These are phyloP conservation scores for Cyanistes caeruleus DNA, from an alignment of 2,113 vertebrate species.

Conservation along the genomic window DNA sequence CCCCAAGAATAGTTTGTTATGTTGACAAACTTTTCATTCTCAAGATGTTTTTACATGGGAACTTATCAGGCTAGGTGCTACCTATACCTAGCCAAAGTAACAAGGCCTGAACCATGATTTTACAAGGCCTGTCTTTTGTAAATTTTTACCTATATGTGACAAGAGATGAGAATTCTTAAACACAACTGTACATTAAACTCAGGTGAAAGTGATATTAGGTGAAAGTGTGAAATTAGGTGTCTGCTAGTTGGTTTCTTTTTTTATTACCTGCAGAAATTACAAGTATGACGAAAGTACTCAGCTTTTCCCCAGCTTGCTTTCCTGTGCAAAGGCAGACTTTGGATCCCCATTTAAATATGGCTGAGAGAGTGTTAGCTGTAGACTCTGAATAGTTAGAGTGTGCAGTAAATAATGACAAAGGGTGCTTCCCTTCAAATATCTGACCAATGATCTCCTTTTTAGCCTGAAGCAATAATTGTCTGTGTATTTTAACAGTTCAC, in stretches of 20 bases:
- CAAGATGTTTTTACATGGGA: too few relatives aligned
- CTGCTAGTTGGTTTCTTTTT: not conserved
- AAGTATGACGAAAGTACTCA: not conserved
- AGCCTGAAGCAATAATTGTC: conserved; percentile 29
- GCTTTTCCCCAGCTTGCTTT: not conserved
- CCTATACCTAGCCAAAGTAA: too few relatives aligned
- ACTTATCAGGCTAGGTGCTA: too few relatives aligned
- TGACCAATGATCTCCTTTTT: conserved; percentile 10
- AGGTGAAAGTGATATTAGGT: not conserved
- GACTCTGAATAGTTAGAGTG: not conserved
- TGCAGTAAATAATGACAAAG: not conserved
- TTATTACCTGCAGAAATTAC: not conserved
- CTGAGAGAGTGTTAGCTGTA: not conserved
- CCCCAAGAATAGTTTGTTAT: too few relatives aligned
- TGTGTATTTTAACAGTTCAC: conserved; percentile 49
- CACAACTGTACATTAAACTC: not conserved
- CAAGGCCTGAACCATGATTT: too few relatives aligned
- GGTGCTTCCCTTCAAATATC: not conserved
- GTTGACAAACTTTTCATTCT: too few relatives aligned
- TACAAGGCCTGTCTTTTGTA: too few relatives aligned
- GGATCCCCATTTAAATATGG: not conserved
- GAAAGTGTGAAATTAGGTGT: not conserved
- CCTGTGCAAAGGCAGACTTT: not conserved
- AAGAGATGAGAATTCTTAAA: not conserved
- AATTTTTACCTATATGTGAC: too few relatives aligned